Conservation (phyloP, 1,140 invertebrate species). For the Macrosteles quadrilineatus region DNA sequence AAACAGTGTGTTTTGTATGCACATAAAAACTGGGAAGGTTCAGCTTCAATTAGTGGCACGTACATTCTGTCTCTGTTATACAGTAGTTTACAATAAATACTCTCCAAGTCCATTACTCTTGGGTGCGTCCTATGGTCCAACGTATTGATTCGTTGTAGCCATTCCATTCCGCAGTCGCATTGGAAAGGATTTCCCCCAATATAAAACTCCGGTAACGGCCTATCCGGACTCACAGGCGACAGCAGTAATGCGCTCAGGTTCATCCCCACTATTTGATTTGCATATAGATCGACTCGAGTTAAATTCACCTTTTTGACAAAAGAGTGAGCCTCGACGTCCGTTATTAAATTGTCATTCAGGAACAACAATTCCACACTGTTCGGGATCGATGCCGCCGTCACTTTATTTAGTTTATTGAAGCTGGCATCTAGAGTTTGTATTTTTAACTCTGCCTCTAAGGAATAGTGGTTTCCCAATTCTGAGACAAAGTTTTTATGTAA, state of each 20-base stretch:
- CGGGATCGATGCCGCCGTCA: conserved; percentile 69
- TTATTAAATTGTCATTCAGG: conserved; percentile 81
- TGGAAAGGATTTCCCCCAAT: conserved; percentile 85
- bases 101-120: conserved; percentile 86
- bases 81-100: conserved; percentile 85
- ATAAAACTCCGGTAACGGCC: conserved; percentile 78
- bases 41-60: conserved; percentile 79
- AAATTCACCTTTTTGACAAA: conserved; percentile 83
- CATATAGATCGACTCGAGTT: conserved; percentile 79
- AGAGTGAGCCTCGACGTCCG: conserved; percentile 74
- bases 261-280: conserved; percentile 80
- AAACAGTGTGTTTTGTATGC: conserved; percentile 92
- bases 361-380: conserved; percentile 77
- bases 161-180: conserved; percentile 87
- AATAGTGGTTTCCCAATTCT: conserved; percentile 74
- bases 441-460: conserved; percentile 64
- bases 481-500: conserved; percentile 85
- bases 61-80: conserved; percentile 80
- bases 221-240: conserved; percentile 66
- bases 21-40: conserved; percentile 87
- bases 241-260: conserved; percentile 77
- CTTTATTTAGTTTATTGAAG: conserved; percentile 75
- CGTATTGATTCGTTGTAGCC: conserved; percentile 80
- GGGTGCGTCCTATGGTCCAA: conserved; percentile 75
- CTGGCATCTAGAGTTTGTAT: conserved; percentile 79